A percentile compares a stretch with the other conserved stretches of the same genome.
Conservation (phyloP, 2,888 invertebrate species). For the Spilosoma lubricipeda region DNA sequence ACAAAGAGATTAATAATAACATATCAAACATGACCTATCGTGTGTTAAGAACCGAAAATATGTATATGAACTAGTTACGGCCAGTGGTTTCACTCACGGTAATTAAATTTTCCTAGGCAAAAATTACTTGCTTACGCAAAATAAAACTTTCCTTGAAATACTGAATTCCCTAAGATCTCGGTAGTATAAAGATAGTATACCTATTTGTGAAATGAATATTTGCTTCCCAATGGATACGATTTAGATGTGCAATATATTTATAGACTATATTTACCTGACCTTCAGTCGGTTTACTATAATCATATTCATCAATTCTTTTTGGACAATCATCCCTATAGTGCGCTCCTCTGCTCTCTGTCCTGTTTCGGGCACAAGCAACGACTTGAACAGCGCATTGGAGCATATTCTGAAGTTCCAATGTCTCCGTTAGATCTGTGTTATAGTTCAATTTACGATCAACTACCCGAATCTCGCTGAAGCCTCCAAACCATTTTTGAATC, state of each 20-base stretch:
- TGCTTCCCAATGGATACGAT: background rate
- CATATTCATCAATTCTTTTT: conserved; percentile 95
- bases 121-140: no score
- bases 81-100: no score
- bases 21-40: no score
- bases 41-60: no score
- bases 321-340: conserved; percentile 99
- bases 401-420: conserved; percentile 98
- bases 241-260: background rate
- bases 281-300: conserved; percentile 94
- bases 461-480: conserved; percentile 91
- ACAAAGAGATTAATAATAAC: no score
- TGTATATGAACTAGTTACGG: no score
- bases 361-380: conserved; percentile 94
- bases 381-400: conserved; percentile 94
- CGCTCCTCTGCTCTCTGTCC: conserved; percentile 99
- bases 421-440: conserved; percentile 98
- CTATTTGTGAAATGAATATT: background rate
- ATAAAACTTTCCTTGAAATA: no score
- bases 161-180: no score
- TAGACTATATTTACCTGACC: conserved; percentile 87
- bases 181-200: no score
- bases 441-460: conserved; percentile 91
- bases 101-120: no score
- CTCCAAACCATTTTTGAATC: conserved; percentile 90